Base-by-base conservation (phyloP, 2,888 invertebrate genomes). In the Neoscelio sp. region DNA sequence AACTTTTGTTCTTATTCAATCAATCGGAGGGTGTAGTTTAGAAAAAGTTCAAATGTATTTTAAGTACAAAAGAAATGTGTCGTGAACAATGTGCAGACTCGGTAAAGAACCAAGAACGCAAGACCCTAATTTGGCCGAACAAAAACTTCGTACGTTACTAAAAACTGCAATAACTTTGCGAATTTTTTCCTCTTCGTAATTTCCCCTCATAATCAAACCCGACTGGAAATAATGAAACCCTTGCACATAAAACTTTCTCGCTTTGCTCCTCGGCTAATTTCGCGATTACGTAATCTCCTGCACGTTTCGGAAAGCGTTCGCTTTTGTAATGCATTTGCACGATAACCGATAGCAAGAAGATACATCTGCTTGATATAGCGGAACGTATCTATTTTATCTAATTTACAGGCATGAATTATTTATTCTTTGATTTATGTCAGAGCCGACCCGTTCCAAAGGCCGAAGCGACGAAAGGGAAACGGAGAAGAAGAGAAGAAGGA, bases 371-470 rank as follows among this genome's bases (percentile, higher is more conserved):
- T 75, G 79, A 79, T 75, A 64, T 65, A 75, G 35, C 65, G 35
- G 56, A 50, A 52, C 78, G 78, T 68, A 79, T 75, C 62, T 65
- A 74, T 70, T 68, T 70, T 75, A 78, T 78, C 78, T 73, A 73
- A 73, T 78, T 67, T 62, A 62, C 73, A 52, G 35, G 62, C 67
- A 68, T 68, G 65, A 78, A 78, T 71, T 65, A 78, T 71, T 64
- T 58, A 65, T 60, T 42, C 46, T 54, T 58, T 56, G 77, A 71
- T 65, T 77, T 56, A 70, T 58, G 28, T 26, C 7, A 15, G 18
- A 48, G 42, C 7, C 52, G 58, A 50, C 33, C 52, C 15, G 33
- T 20, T 35, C 38, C 28, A 28, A 46, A 54, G 46, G 12, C 12
- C 30, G 54, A 35, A n/a, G 12, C 26, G 1, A 18, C 3, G 28